These are phyloP conservation scores for Conus canariensis DNA, from an alignment of 2,888 invertebrate species.

Conservation along the genomic window DNA sequence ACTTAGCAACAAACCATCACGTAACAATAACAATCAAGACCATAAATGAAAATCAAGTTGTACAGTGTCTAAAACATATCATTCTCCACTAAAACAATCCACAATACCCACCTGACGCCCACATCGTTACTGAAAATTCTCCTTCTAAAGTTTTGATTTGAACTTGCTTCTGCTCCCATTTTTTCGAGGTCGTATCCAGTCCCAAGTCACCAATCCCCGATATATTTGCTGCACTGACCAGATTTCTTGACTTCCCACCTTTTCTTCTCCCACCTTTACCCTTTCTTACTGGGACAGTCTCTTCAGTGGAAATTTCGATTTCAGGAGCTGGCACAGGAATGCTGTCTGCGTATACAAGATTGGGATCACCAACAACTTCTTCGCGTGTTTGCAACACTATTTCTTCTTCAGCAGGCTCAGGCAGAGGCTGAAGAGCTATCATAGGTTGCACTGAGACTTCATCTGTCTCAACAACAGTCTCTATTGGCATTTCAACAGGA, in stretches of 20 bases:
- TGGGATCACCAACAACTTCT: conserved; percentile 87
- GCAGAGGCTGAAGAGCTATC: conserved; percentile 84
- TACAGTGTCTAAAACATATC: conserved; percentile 21
- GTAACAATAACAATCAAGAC: neutral
- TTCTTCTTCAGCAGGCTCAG: conserved; percentile 82
- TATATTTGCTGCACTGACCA: conserved; percentile 61
- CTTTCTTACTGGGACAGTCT: conserved; percentile 81
- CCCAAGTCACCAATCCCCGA: conserved; percentile 64
- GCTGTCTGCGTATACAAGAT: conserved; percentile 84
- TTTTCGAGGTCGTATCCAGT: conserved; percentile 80
- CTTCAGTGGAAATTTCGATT: conserved; percentile 83
- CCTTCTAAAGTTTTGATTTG: conserved; percentile 98
- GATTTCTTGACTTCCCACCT: conserved; percentile 75
- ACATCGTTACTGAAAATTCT: conserved; percentile 94
- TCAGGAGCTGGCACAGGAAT: conserved; percentile 83
- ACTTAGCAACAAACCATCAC: conserved; percentile 18
- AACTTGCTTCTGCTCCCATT: conserved; percentile 98
- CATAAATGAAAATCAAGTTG: neutral
- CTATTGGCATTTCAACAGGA: conserved; percentile 83
- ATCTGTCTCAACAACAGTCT: conserved; percentile 85
- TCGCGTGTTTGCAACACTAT: conserved; percentile 88
- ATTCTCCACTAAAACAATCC: neutral
- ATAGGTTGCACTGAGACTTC: conserved; percentile 83
- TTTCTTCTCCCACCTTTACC: conserved; percentile 76
- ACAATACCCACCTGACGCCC: conserved; percentile 90